Conservation (phyloP, 2,797 vertebrate genomes). For the Aeoliscus strigatus region DNA sequence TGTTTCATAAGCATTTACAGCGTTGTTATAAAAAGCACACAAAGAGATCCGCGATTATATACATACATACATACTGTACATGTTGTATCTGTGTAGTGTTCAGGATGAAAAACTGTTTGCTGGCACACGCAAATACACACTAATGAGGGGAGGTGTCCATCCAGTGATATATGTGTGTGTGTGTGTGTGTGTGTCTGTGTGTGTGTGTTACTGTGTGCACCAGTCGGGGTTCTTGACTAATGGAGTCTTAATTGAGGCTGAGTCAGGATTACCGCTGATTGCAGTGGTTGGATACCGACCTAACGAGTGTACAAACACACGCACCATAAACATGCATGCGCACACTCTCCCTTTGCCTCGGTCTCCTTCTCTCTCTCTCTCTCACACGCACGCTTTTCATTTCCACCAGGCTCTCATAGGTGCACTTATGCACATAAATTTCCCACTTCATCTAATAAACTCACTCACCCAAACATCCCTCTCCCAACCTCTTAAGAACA, state of each 20-base stretch:
- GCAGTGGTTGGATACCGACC: constrained; percentile 61
- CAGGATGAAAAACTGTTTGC: constrained; percentile 18
- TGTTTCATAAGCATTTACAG: too few relatives aligned
- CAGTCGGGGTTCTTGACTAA: constrained; percentile 71
- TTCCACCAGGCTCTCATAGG: constrained; percentile 50
- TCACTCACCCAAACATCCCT: constrained; percentile 46
- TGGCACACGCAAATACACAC: constrained; percentile 12
- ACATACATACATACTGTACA: constrained; percentile 9
- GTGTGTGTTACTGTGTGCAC: constrained; percentile 12
- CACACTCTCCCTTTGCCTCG: constrained; percentile 2
- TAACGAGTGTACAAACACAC: constrained; percentile 53
- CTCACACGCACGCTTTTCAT: constrained; percentile 42
- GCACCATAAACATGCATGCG: constrained; percentile 4
- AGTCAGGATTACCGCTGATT: constrained; percentile 72
- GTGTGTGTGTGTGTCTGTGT: constrained; percentile 10
- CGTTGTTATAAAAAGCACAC: too few relatives aligned
- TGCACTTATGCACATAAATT: constrained; percentile 61
- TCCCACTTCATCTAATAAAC: constrained; percentile 63
- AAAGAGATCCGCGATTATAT: too few relatives aligned
- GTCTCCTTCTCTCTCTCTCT: constrained; percentile 4
- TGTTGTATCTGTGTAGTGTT: constrained; percentile 11
- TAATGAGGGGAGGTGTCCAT: constrained; percentile 64
- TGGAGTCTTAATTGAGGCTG: constrained; percentile 75
- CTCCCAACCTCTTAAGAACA: constrained; percentile 27
- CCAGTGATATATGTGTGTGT: constrained; percentile 27